phyloP scores from a whole-genome alignment of 2,113 vertebrate genomes.

The Cisticola juncidis region DNA sequence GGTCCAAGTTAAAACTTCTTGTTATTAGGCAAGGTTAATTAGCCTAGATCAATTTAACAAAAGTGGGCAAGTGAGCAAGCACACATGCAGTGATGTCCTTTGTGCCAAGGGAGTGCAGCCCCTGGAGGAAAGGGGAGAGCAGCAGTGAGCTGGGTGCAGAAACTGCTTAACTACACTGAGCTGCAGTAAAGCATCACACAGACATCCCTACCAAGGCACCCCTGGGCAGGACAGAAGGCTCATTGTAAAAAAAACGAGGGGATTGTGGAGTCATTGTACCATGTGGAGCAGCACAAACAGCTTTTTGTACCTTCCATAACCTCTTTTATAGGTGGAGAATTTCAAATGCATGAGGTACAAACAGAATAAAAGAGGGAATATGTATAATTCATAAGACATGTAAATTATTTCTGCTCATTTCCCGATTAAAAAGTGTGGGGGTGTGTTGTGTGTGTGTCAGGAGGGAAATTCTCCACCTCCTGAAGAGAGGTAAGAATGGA shows the following conservation, averaged over 20 bases:
- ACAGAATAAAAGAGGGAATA: not conserved
- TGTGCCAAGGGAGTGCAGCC: not conserved
- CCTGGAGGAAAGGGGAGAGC: not conserved
- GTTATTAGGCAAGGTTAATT: not conserved
- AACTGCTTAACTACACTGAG: not conserved
- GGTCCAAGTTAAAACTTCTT: not conserved
- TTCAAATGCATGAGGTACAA: not conserved
- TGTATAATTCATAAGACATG: not conserved
- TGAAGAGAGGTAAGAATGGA: not conserved
- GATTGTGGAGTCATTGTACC: not conserved
- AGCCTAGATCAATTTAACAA: not conserved
- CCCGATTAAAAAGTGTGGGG: not conserved
- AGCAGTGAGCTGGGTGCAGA: not conserved
- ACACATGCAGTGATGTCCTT: not conserved
- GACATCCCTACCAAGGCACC: not conserved
- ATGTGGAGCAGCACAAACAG: not conserved
- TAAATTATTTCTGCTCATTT: slow-evolving; percentile 18
- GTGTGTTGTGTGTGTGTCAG: not conserved
- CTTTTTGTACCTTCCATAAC: not conserved
- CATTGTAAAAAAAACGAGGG: not conserved
- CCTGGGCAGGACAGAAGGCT: not conserved
- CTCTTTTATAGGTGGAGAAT: not conserved
- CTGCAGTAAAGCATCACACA: not conserved
- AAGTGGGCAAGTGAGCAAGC: not conserved
- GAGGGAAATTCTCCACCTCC: not conserved